Percentiles rank a stretch among this genome's conserved stretches.
phyloP scores from a whole-genome alignment of 2,113 vertebrate genomes.

The Siniperca chuatsi region DNA sequence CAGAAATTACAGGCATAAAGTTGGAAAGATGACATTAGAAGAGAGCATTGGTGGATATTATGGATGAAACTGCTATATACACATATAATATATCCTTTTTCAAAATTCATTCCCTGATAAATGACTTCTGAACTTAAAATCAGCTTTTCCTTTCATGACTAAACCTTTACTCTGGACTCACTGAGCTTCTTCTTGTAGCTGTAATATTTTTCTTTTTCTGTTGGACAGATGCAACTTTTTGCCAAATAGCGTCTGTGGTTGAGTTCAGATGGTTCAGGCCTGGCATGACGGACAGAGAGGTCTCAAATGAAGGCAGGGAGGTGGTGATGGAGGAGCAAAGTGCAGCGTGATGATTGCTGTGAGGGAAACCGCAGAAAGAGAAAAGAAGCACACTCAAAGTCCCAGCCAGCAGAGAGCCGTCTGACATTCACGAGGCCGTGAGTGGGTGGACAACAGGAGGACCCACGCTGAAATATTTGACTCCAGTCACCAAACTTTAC shows the following conservation, averaged over 20 bases:
- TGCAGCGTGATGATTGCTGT: slow-evolving; percentile 26
- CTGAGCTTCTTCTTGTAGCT: background rate
- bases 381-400: slow-evolving; percentile 37
- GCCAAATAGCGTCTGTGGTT: background rate
- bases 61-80: background rate
- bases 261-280: slow-evolving; percentile 23
- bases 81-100: background rate
- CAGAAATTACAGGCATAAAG: too few relatives aligned
- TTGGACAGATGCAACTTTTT: background rate
- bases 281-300: slow-evolving; percentile 8
- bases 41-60: background rate
- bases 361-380: background rate
- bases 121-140: background rate
- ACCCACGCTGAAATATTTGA: slow-evolving; percentile 17
- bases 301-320: slow-evolving; percentile 10
- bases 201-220: background rate
- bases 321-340: slow-evolving; percentile 42
- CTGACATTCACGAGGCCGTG: slow-evolving; percentile 46
- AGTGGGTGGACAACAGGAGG: slow-evolving; percentile 27
- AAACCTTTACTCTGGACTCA: background rate
- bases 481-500: slow-evolving; percentile 31
- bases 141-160: background rate
- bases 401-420: slow-evolving; percentile 6
- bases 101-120: background rate
- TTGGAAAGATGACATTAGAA: background rate